Evolutionary conservation across 2,113 vertebrate genomes (phyloP), one percentile per base, ranked within the genome.

Genomic region (Potamarius usumacintae): DNA sequence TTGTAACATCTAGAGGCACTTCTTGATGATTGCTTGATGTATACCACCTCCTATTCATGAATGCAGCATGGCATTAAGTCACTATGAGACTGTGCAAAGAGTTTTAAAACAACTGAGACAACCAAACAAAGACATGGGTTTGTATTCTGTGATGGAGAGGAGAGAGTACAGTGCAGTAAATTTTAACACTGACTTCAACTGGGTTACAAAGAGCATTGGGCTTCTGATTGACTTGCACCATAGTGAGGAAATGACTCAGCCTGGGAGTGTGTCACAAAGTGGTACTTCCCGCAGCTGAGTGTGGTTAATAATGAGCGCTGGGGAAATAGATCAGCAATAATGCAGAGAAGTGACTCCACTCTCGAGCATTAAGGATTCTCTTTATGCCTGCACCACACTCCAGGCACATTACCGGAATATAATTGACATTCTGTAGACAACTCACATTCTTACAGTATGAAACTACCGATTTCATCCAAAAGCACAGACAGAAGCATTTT

Each of bases 141-240:
- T 48, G 22, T 82, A 25, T 48, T 42, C 27, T 48, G 17, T 82
- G 9, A 14, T 34, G 27, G 76, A 25, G 2, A 22, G 82, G 7
- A 27, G 48, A 67, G 18, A 55, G 74, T 55, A 67, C 52, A 86
- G 84, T 60, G 48, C 22, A 71, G 27, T 58, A 79, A 65, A 74
- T 86, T 88, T 72, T 52, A 87, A 63, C 85, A 89, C 22, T 25
- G 27, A 71, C 83, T 79, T 88, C 20, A 57, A 53, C 72, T 84
- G 81, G 83, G 78, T 85, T 74, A 30, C 60, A 87, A 85, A 83
- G 71, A 78, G 86, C 78, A 82, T 48, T 81, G 85, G 86, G 53
- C 63, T 79, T 90, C 60, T 89, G 88, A 90, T 88, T 85, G 89
- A 91, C 88, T 90, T 82, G 55, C 53, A 63, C 88, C 85, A 83